Base-by-base conservation (phyloP, 1,140 invertebrate species). In the Frieseomelitta varia region DNA sequence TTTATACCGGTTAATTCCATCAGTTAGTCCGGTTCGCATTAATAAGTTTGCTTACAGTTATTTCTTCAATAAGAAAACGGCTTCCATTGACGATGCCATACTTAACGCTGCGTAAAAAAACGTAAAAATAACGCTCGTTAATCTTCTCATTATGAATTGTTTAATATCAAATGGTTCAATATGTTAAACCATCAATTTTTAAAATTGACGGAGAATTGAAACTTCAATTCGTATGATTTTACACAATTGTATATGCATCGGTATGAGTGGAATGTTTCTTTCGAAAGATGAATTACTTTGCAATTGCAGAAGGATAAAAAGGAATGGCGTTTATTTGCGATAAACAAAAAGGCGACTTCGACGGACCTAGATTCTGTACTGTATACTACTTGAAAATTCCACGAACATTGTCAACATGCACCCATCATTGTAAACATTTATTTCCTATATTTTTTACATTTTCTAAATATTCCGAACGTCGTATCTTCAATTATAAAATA, bases 61-160 rank as follows among this genome's bases (percentile, higher is more conserved):
- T 53, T 73, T 34, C 30, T 61, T 24, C 74, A 17, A 39, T 61
- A 58, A 58, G 74, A 58, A 76, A 77, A 77, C 51, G 30, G 39
- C 34, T 63, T 55, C 51, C 56, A 47, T n/a, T 77, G 34, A 58
- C 39, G 47, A 34, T n/a, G n/a, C n/a, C n/a, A n/a, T n/a, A 51
- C 72, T 30, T 74, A 30, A 14, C 10, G 17, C 11, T 56, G 27
- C n/a, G 15, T 47, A 47, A 47, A 47, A 47, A 58, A 47, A 39
- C 21, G 19, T 27, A 17, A 63, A 30, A 34, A 27, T 17, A 15
- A 30, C 21, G 11, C 8, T 17, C 10, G 12, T 63, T 58, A 77
- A 77, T 10, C 8, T 47, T 19, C 58, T 58, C 10, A 4, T 0
- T 21, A 15, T 21, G 12, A 21, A 21, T 55, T 6, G 1, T 53